Percentiles rank a stretch among this genome's conserved stretches.
Conservation (phyloP, 1,140 invertebrate species). For the Drosophila mauritiana region DNA sequence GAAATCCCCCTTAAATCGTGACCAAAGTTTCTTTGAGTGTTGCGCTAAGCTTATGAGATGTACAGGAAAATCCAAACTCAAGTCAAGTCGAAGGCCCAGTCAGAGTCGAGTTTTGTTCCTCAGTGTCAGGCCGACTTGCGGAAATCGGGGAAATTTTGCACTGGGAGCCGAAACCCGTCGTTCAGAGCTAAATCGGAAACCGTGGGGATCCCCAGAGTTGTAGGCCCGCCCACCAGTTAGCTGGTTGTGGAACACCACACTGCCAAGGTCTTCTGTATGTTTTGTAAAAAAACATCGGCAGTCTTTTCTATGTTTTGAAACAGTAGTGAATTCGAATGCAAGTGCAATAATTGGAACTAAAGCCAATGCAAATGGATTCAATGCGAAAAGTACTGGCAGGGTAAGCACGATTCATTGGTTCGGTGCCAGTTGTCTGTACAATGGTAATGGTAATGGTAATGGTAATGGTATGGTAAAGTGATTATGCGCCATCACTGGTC, state of each 20-base stretch:
- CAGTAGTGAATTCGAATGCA: neutral
- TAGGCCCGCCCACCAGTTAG: constrained; percentile 7
- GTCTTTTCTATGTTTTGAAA: constrained; percentile 30
- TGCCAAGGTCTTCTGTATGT: constrained; percentile 6
- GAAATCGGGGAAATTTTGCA: constrained; percentile 37
- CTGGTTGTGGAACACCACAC: constrained; percentile 29
- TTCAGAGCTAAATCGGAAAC: constrained; percentile 17
- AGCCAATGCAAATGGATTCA: constrained; percentile 12
- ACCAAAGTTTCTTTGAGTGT: constrained; percentile 12
- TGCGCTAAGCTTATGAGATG: constrained; percentile 23
- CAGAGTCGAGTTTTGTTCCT: constrained; percentile 6
- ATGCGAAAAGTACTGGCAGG: constrained; percentile 15
- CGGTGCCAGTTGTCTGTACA: constrained; percentile 7
- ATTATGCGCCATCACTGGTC: constrained; percentile 27
- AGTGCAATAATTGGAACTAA: constrained; percentile 1
- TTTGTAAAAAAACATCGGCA: constrained; percentile 35
- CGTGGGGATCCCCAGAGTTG: constrained; percentile 30
- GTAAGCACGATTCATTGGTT: constrained; percentile 31
- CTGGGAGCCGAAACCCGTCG: neutral
- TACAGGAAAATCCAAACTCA: constrained; percentile 33
- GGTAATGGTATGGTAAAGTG: constrained; percentile 10
- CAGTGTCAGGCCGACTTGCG: constrained; percentile 2
- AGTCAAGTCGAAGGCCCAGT: neutral
- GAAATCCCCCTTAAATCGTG: neutral
- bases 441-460: constrained; percentile 15